A percentile compares a stretch with the other conserved stretches of the same genome.
phyloP scores from a whole-genome alignment of 2,888 invertebrate species.

The Sthenelais limicola region DNA sequence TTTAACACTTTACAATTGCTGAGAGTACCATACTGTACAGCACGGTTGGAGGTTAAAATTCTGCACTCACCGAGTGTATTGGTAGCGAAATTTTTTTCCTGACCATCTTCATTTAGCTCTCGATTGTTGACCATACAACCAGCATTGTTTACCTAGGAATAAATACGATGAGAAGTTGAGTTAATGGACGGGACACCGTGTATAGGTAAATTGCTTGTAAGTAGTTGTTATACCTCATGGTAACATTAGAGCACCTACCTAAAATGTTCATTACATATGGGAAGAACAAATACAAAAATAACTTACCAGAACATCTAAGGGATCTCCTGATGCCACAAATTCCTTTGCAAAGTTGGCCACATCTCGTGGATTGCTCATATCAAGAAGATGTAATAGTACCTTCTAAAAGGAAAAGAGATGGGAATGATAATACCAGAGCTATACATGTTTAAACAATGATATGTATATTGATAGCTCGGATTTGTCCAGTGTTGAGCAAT shows the following conservation, averaged over 20 bases:
- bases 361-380: conserved; percentile 72
- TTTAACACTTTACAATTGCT: no score
- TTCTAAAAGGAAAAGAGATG: conserved; percentile 58
- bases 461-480: no score
- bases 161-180: no score
- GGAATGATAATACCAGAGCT: neutral
- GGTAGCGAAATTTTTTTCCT: conserved; percentile 74
- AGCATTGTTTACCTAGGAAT: conserved; percentile 73
- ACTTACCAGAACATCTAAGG: conserved; percentile 72
- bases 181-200: neutral
- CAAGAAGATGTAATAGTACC: conserved; percentile 73
- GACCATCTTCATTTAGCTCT: conserved; percentile 67
- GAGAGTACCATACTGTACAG: no score
- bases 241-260: neutral
- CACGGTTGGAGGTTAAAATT: neutral
- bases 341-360: conserved; percentile 70
- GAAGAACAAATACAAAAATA: neutral
- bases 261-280: neutral
- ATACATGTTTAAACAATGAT: no score
- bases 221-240: neutral
- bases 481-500: no score
- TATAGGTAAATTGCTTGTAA: neutral
- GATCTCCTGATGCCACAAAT: conserved; percentile 65
- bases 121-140: conserved; percentile 73
- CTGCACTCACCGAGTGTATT: conserved; percentile 70